Conservation (phyloP, 1,140 invertebrate species). For the Papilio machaon region DNA sequence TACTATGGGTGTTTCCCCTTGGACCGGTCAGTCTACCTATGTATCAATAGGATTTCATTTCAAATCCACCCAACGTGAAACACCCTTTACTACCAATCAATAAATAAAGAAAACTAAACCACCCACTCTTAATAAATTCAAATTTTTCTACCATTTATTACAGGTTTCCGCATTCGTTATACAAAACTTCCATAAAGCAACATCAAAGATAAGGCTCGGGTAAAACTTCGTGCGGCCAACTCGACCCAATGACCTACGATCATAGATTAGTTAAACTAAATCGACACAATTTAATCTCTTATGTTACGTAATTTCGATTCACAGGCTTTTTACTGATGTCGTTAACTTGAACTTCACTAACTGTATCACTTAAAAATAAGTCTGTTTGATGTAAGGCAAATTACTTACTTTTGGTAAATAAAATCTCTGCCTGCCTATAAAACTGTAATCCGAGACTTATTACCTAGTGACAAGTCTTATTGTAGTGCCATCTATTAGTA, state of each 20-base stretch:
- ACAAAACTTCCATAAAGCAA: constrained; percentile 7
- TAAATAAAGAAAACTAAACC: neutral
- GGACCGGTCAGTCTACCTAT: too few species aligned
- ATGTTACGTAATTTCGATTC: neutral
- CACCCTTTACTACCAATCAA: neutral
- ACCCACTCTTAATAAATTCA: neutral
- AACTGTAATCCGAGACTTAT: neutral
- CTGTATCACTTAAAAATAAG: too few species aligned
- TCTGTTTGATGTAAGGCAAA: too few species aligned
- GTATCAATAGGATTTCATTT: neutral
- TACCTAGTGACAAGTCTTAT: neutral
- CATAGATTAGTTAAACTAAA: constrained; percentile 44
- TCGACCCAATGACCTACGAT: constrained; percentile 46
- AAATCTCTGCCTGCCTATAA: too few species aligned
- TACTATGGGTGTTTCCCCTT: neutral
- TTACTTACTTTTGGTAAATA: too few species aligned
- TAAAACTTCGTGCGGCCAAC: constrained; percentile 24
- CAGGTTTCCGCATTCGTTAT: neutral
- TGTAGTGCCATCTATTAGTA: too few species aligned
- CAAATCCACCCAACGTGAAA: neutral
- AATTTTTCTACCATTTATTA: neutral
- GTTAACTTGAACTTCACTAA: neutral
- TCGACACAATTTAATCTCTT: neutral
- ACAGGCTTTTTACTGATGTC: neutral
- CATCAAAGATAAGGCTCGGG: neutral